Percentiles rank a stretch among this genome's conserved stretches.
Evolutionary conservation across 2,797 vertebrate genomes (phyloP).

Genomic region (Tenualosa thibaudeaui): DNA sequence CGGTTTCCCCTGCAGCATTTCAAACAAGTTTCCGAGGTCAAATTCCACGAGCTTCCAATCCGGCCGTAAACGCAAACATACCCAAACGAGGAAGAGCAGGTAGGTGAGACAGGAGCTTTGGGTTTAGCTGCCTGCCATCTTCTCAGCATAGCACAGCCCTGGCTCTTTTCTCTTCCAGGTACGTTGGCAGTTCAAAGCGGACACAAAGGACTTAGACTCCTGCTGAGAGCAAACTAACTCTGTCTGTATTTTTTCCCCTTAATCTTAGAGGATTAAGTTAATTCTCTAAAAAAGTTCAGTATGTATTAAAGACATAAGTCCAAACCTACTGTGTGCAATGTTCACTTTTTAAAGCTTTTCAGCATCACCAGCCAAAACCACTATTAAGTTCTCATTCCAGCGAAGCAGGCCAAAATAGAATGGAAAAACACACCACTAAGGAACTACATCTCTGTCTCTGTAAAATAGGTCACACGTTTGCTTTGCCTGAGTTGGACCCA

Average conservation of each 20-base stretch:
- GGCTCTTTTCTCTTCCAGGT: background rate
- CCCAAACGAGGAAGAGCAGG: background rate
- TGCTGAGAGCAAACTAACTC: background rate
- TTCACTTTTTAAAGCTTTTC: background rate
- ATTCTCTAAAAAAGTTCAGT: background rate
- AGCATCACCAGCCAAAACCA: background rate
- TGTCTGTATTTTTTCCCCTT: background rate
- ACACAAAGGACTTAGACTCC: background rate
- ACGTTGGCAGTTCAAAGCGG: conserved; percentile 8
- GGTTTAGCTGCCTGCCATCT: background rate
- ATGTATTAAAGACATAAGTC: background rate
- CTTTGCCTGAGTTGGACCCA: too few relatives aligned
- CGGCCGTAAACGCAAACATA: background rate
- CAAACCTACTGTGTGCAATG: background rate
- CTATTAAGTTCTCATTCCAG: background rate
- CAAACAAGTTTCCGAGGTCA: background rate
- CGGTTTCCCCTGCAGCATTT: background rate
- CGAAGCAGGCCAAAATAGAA: background rate
- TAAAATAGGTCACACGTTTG: background rate
- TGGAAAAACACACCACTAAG: background rate
- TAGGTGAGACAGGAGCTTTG: background rate
- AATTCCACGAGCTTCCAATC: background rate
- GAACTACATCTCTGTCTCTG: background rate
- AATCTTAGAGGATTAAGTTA: background rate
- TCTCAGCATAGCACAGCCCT: background rate